Percentiles rank a stretch among this genome's conserved stretches.
These are phyloP conservation scores for Epicampocera succincta DNA, from an alignment of 2,888 invertebrate genomes.

Conservation along the genomic window DNA sequence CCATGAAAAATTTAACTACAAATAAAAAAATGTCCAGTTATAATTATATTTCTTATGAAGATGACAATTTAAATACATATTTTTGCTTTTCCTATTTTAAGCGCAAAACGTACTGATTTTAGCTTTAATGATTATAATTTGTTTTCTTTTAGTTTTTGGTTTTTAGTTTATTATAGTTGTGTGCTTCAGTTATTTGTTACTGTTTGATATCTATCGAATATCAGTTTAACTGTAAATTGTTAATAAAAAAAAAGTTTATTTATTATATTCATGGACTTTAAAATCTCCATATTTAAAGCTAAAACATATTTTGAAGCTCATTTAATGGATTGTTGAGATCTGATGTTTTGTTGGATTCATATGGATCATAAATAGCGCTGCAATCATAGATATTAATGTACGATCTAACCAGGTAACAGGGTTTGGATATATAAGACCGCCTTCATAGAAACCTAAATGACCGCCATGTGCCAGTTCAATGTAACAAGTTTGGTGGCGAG, in stretches of 20 bases:
- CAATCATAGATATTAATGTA: constrained; percentile 90
- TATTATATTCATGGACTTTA: constrained; percentile 16
- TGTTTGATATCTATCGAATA: constrained; percentile 25
- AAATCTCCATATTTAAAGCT: constrained; percentile 39
- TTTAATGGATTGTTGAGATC: constrained; percentile 66
- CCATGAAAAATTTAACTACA: too few relatives aligned
- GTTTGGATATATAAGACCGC: constrained; percentile 92
- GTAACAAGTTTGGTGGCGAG: constrained; percentile 87
- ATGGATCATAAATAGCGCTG: constrained; percentile 84
- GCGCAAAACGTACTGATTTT: too few relatives aligned
- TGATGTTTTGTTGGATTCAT: constrained; percentile 73
- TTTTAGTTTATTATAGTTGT: constrained; percentile 5
- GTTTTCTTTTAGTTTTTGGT: not conserved
- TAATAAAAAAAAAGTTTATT: constrained; percentile 9
- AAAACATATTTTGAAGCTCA: constrained; percentile 46
- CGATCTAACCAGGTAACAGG: constrained; percentile 96
- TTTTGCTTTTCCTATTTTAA: too few relatives aligned
- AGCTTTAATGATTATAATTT: too few relatives aligned
- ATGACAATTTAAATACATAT: too few relatives aligned
- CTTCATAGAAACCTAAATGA: constrained; percentile 97
- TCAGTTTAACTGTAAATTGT: constrained; percentile 35
- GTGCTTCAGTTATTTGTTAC: constrained; percentile 27
- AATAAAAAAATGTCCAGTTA: too few relatives aligned
- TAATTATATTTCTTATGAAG: too few relatives aligned
- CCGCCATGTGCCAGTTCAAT: constrained; percentile 95